Evolutionary conservation across 2,797 vertebrate species (phyloP), one percentile per base, ranked within the genome.

Genomic region (Syndactyla subalaris): DNA sequence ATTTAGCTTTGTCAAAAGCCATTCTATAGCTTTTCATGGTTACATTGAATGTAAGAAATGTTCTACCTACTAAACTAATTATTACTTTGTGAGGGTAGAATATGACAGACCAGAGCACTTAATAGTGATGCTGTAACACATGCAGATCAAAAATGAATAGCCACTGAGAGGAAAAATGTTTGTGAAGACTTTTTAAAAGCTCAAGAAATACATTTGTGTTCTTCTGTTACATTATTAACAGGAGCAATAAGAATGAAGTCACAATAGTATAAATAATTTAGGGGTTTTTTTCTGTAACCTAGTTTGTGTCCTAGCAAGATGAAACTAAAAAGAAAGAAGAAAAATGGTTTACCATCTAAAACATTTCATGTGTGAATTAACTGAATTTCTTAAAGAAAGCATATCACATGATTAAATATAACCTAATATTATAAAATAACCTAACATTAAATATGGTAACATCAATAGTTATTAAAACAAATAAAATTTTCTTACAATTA

Each of bases 201-300:
- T 68, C 24, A 88, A 68, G 55, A 86, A 67, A 66, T 41, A 88
- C 55, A 80, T 36, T 5, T 46, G 24, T 45, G 19, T 70, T 82
- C 29, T 91, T 85, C 70, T 94, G 43, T 81, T 93, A 78, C 87
- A 92, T 95, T 91, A 93, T 92, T 94, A 96, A 92, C 43, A 71
- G 55, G 8, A 88, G 54, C 49, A 93, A 88, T 21, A 83, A 29
- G 27, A 89, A 87, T 72, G 59, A 92, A 82, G 59, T 85, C 89
- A 93, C 26, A 92, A 79, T 61, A 87, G 38, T 27, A 58, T 91
- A 80, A 96, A 91, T 94, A 92, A 92, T 95, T 90, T 15, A 91
- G 8, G 29, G 8, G 12, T 2, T 92, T 86, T 38, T 77, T 91
- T 67, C 68, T 81, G 43, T 85, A 93, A 91, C 84, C 91, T 89